Conservation (phyloP, 2,888 invertebrate genomes). For the Lasioglossum pauxillum region DNA sequence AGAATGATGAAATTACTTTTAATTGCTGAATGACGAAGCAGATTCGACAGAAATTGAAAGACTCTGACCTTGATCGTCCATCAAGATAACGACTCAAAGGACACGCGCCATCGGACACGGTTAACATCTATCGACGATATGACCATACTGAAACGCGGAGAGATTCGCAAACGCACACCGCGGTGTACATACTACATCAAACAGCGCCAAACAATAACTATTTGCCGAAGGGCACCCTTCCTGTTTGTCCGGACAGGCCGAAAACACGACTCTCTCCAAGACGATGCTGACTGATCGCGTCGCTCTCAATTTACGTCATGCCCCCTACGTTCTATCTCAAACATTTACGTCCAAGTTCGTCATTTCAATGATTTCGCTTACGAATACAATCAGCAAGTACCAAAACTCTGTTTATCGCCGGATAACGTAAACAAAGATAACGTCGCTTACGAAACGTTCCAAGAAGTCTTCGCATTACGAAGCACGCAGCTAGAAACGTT, state of each 20-base stretch:
- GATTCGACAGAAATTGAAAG: not conserved
- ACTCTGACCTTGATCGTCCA: not conserved
- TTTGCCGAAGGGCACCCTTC: conserved; percentile 82
- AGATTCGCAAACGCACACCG: not conserved
- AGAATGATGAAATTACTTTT: no score
- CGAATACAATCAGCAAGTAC: not conserved
- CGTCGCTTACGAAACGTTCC: not conserved
- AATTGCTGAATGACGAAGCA: no score
- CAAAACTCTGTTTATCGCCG: not conserved
- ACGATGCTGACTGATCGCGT: conserved; percentile 46
- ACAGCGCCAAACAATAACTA: conserved; percentile 80
- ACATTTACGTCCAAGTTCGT: not conserved
- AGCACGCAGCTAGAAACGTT: not conserved
- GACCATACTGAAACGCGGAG: not conserved
- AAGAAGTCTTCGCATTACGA: not conserved
- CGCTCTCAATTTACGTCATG: not conserved
- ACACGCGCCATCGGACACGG: not conserved
- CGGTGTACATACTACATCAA: conserved; percentile 17
- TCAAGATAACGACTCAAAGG: not conserved
- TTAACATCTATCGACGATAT: not conserved
- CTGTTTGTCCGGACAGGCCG: conserved; percentile 79
- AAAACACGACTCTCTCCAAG: conserved; percentile 68
- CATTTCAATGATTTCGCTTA: not conserved
- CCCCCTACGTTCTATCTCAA: not conserved
- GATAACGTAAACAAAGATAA: not conserved